Conservation (phyloP, 37 sponge, comb jelly and placozoan genomes). For the Hormiphora californensis region DNA sequence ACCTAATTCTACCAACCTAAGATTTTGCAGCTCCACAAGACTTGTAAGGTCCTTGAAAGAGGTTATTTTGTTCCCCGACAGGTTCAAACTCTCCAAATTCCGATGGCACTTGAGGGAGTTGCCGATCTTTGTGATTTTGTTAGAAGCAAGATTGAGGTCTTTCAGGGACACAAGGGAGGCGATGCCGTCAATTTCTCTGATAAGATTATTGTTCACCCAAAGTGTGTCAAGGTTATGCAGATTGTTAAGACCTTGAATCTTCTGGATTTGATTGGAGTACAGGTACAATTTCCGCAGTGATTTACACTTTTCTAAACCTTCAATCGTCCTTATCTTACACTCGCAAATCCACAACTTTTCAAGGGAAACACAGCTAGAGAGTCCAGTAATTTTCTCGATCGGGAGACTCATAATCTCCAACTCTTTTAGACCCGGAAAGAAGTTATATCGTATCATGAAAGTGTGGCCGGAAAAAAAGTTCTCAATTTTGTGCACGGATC, state of each 20-base stretch:
- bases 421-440: constrained; percentile 61
- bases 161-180: constrained; percentile 45
- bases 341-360: constrained; percentile 86
- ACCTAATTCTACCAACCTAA: too few species aligned
- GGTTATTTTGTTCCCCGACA: constrained; percentile 69
- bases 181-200: constrained; percentile 66
- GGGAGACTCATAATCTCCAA: constrained; percentile 71
- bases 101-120: constrained; percentile 51
- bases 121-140: constrained; percentile 60
- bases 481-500: constrained; percentile 63
- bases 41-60: constrained; percentile 60
- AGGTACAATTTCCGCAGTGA: constrained; percentile 62
- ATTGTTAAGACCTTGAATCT: constrained; percentile 61
- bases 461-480: constrained; percentile 85
- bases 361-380: constrained; percentile 59
- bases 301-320: constrained; percentile 62
- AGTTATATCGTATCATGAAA: constrained; percentile 60
- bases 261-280: constrained; percentile 71
- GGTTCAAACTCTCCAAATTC: constrained; percentile 60
- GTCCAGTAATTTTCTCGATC: constrained; percentile 59
- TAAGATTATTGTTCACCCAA: constrained; percentile 76
- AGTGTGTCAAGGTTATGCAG: constrained; percentile 64
- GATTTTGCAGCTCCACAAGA: neutral
- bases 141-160: constrained; percentile 74
- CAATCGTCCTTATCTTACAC: constrained; percentile 62